phyloP scores from a whole-genome alignment of 2,797 vertebrate species.

The Lagorchestes hirsutus region DNA sequence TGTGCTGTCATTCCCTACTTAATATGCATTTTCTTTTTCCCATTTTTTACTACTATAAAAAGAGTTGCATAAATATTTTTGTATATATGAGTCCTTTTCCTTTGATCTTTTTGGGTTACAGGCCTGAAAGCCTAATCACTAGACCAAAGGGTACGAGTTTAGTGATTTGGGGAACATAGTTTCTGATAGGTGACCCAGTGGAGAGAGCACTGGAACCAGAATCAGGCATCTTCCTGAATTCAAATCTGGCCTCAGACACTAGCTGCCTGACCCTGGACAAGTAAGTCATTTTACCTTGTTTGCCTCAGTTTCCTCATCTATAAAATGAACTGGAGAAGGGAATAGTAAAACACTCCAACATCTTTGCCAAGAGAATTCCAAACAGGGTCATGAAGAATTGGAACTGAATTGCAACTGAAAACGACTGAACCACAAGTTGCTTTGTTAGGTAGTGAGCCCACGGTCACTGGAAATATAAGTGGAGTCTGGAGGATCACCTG shows the following conservation, averaged over 20 bases:
- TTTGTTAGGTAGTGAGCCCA: background rate
- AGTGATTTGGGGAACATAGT: background rate
- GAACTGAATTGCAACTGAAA: background rate
- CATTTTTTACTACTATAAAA: background rate
- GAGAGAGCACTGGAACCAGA: background rate
- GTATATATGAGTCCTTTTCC: background rate
- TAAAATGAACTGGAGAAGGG: background rate
- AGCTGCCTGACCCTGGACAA: background rate
- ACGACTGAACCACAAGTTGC: background rate
- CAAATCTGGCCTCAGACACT: background rate
- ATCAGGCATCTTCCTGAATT: background rate
- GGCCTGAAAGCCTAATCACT: background rate
- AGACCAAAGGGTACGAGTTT: background rate
- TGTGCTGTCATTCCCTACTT: background rate
- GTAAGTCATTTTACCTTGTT: background rate
- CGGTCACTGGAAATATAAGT: background rate
- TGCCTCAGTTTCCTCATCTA: background rate
- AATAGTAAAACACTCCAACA: background rate
- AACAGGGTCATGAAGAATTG: background rate
- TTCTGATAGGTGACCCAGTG: background rate
- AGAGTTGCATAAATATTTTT: background rate
- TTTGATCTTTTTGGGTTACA: background rate
- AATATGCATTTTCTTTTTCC: background rate
- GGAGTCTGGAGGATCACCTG: background rate
- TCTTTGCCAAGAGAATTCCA: background rate